A percentile compares a stretch with the other conserved stretches of the same genome.
These are phyloP conservation scores for Eledona agricola DNA, from an alignment of 2,888 invertebrate species.

Conservation along the genomic window DNA sequence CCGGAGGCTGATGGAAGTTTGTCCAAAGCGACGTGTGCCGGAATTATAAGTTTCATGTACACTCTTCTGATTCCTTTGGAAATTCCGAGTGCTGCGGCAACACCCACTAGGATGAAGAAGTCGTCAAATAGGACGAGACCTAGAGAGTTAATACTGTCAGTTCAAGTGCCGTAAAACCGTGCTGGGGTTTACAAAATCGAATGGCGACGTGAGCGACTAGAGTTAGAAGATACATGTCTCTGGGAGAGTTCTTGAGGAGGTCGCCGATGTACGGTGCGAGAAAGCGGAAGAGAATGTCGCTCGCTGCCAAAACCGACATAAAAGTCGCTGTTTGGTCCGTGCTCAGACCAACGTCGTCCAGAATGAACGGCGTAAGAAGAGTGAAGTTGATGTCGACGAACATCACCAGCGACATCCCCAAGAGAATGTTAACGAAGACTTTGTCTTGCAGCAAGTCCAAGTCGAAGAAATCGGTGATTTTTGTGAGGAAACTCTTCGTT, in stretches of 20 bases:
- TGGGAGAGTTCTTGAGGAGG: constrained; percentile 68
- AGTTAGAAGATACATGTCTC: constrained; percentile 73
- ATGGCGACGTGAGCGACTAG: constrained; percentile 68
- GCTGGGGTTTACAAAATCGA: constrained; percentile 68
- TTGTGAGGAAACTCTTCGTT: no score
- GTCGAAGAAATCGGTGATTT: constrained; percentile 64
- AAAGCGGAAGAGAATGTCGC: constrained; percentile 69
- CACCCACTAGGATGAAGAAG: constrained; percentile 45
- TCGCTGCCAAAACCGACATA: constrained; percentile 68
- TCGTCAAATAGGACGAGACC: constrained; percentile 31
- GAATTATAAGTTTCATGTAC: constrained; percentile 74
- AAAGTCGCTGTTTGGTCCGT: constrained; percentile 69
- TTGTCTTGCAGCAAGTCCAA: constrained; percentile 72
- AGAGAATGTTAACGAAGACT: constrained; percentile 72
- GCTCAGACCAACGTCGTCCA: constrained; percentile 70
- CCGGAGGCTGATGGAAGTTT: constrained; percentile 73
- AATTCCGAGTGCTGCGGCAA: constrained; percentile 70
- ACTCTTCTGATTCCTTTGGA: constrained; percentile 76
- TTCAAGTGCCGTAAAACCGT: neutral
- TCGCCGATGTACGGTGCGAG: constrained; percentile 74
- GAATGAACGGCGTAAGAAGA: constrained; percentile 72
- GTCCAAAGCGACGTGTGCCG: constrained; percentile 73
- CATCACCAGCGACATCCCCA: constrained; percentile 74
- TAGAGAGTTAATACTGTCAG: constrained; percentile 19
- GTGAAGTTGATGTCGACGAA: constrained; percentile 77